Evolutionary conservation across 2,888 invertebrate genomes (phyloP), one percentile per base, ranked within the genome.

Genomic region (Trachelus tabidus): DNA sequence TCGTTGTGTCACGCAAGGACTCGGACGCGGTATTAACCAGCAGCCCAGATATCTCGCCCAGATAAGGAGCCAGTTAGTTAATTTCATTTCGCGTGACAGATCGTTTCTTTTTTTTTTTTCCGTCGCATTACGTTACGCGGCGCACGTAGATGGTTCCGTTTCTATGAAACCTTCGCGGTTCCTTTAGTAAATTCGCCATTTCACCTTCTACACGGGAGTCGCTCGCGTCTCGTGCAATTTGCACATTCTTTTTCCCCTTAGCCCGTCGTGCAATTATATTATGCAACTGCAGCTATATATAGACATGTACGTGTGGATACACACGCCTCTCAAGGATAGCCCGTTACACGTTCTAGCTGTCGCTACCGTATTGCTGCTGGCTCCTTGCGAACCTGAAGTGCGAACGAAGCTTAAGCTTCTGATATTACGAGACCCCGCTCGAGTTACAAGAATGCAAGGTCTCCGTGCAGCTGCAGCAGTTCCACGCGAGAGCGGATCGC

Each of bases 391-490:
- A 56, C 23, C 56, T 56, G 35, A 69, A 77, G 73, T 77, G 73
- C 77, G 23, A 23, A 30, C 75, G 33, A 76, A 69, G 69, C 69
- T 76, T 34, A 71, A 23, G 34, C 69, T 75, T 77, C 77, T 77
- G 34, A 69, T 31, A 56, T 77, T 75, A 75, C 75, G 68, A 68
- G 35, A 68, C n/a, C 37, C 77, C 40, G 37, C 77, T 77, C 35
- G 75, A 71, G 37, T 77, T 77, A 77, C 77, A n/a, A 40, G 77
- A 77, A 68, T 77, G 77, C 77, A 30, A 77, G 73, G 77, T 73
- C 37, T 34, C 71, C 71, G 56, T 56, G 56, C 6, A 56, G 40
- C 40, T 56, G 23, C 40, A 56, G 23, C 40, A 56, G 56, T 23
- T 56, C 23, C 9, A 56, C 23, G 15, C 23, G 56, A 9, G 56